Base-by-base conservation (phyloP, 64 coral and sea anemone species). In the Anthopleura sola region DNA sequence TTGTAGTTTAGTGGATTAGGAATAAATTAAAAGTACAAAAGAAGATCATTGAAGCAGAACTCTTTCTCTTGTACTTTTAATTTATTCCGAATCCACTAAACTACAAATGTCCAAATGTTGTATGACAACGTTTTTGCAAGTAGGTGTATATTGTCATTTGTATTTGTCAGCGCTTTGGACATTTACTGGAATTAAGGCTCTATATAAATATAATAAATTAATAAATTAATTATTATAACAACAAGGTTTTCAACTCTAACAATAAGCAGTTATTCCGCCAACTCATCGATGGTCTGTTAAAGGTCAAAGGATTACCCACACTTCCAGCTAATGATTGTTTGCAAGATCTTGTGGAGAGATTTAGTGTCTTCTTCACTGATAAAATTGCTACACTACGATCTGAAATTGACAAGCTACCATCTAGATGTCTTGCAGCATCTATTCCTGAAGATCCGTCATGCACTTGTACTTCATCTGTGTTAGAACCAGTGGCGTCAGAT, bases 201-300 rank as follows among this genome's bases (percentile, higher is more conserved):
- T n/a, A n/a, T n/a, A n/a, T n/a, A n/a, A n/a, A n/a, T n/a, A n/a
- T n/a, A n/a, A n/a, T n/a, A n/a, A n/a, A n/a, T n/a, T n/a, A n/a
- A n/a, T n/a, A n/a, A n/a, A n/a, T n/a, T n/a, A 54, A 37, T 55
- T 91, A 74, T 29, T 82, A 86, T 55, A 50, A 60, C 32, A 33
- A 56, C 16, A 51, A 91, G 84, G 85, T 91, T 11, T 71, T 84
- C 7, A 21, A 37, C 47, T 51, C 84, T 55, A 46, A 91, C 32
- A 38, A 86, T 12, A 86, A 75, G 29, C 75, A 91, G 48, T 55
- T 91, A 16, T 86, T 91, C 38, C 76, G 75, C 60, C n/a, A n/a
- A n/a, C 29, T 91, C 75, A 86, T 91, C 12, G 55, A 34, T 26
- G 83, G 84, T 26, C 84, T 86, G 13, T 86, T 91, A 44, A 91